These are phyloP conservation scores for Myopa tessellatipennis DNA, from an alignment of 2,888 invertebrate genomes.

Conservation along the genomic window DNA sequence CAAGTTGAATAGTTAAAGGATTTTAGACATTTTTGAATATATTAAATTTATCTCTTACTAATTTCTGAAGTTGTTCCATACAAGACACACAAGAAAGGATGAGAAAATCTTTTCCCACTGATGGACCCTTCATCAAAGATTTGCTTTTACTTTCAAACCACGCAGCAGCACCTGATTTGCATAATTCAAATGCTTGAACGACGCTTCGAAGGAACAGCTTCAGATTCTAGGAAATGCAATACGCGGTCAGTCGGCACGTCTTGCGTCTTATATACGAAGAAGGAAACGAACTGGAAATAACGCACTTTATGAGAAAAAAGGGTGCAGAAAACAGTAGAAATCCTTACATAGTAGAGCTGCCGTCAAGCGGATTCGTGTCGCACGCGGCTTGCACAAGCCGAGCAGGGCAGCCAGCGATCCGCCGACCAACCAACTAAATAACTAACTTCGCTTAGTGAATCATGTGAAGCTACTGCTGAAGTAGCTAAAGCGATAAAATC, in stretches of 20 bases:
- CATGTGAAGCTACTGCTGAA: neutral
- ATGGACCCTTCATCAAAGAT: neutral
- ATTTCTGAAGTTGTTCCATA: neutral
- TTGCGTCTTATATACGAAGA: neutral
- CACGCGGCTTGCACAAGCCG: conserved; percentile 5
- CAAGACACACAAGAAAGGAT: neutral
- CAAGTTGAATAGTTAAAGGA: too few relatives aligned
- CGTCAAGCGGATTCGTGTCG: neutral
- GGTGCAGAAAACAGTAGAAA: neutral
- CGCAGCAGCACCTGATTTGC: conserved; percentile 22
- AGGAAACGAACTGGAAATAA: neutral
- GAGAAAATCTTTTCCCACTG: neutral
- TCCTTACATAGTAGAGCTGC: neutral
- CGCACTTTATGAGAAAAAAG: neutral
- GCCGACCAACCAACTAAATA: too few relatives aligned
- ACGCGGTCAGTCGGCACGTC: neutral
- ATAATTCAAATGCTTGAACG: conserved; percentile 15
- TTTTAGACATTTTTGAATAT: neutral
- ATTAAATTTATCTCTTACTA: neutral
- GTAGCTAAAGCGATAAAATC: conserved; percentile 31
- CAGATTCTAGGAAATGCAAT: conserved; percentile 23
- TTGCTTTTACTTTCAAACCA: neutral
- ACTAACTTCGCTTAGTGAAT: too few relatives aligned
- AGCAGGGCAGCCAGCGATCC: neutral
- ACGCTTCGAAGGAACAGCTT: neutral